Base-by-base conservation (phyloP, 2,113 vertebrate genomes). In the Melanocharis versteri region DNA sequence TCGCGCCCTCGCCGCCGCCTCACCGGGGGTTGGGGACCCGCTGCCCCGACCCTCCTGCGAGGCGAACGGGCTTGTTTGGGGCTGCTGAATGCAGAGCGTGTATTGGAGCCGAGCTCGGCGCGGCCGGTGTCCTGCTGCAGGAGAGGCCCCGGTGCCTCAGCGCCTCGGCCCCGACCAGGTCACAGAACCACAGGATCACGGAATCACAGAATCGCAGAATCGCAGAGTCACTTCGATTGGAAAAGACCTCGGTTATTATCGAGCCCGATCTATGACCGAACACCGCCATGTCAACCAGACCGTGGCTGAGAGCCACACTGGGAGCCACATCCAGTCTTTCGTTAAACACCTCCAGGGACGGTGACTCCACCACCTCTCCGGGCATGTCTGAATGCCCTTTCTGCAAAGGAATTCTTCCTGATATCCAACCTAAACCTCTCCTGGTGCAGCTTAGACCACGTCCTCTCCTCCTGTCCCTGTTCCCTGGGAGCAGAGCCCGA, bases 1-100 rank as follows among this genome's bases (percentile, higher is more conserved):
- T 0, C 0, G 0, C 0, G 9, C 2, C 0, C 0, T 15, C 11
- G 0, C 12, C 9, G 10, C 16, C 7, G 6, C 4, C 9, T 4
- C 2, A 3, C 0, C 14, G 1, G 73, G 7, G 13, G 1, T 1
- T 11, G 8, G 45, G 33, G 8, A 2, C 2, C 1, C 6, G 0
- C 35, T 4, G 50, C 28, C 30, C 17, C 4, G 1, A 11, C 2
- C 6, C 8, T 33, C 15, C 23, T 5, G 33, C 3, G 6, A 11
- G 31, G 13, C 3, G 5, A 6, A 5, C 5, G 15, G 50, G 42
- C 3, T 44, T 5, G 21, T 37, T 57, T 30, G 22, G 42, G 27
- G 31, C 9, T 50, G 72, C 37, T 10, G 45, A 17, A 2, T 13
- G 17, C 23, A 8, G 42, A 33, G 3, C 2, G 30, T 3, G 45